Base-by-base conservation (phyloP, 2,797 vertebrate genomes). In the Leptatherina wallacei region DNA sequence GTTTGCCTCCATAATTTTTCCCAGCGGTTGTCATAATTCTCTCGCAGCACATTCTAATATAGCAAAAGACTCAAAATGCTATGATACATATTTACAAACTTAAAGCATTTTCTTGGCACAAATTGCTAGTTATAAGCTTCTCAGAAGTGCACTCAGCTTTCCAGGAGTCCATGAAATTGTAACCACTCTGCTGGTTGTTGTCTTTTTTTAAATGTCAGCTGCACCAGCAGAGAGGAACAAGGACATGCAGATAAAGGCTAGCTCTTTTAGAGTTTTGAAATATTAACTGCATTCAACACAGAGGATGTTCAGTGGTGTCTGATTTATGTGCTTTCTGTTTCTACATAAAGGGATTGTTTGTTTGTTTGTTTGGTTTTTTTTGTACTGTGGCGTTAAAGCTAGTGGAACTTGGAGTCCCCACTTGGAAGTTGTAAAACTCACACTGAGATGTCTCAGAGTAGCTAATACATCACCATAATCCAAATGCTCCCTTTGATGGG, bases 381-480 rank as follows among this genome's bases (percentile, higher is more conserved):
- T 67, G 78, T 66, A 65, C 64, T 71, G 70, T 14, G 6, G 59
- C 8, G 79, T 77, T 84, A 35, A 22, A 69, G 78, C 73, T 65
- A 65, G 44, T 71, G 79, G 52, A 77, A 77, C 75, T 77, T 56
- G 49, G 78, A 69, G 69, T 71, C 59, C 12, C 66, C 69, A 74
- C 87, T 92, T 89, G 89, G 78, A 89, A 88, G 86, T 62, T 75
- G 73, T 49, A 86, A 63, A 64, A 58, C 65, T 86, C 77, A 27
- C 70, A 67, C 78, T 65, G 71, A 54, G 76, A 75, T 64, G 61
- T 88, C 77, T 80, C 73, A 36, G 51, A 75, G 75, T 58, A 33
- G 69, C 78, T 67, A 78, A 82, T 88, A 69, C 74, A 87, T 89
- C 79, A 72, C 81, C 67, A 40, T 85, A 84, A 91, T 88, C 85